Evolutionary conservation across 2,797 vertebrate genomes (phyloP).

Genomic region (Myiotriccus ornatus): DNA sequence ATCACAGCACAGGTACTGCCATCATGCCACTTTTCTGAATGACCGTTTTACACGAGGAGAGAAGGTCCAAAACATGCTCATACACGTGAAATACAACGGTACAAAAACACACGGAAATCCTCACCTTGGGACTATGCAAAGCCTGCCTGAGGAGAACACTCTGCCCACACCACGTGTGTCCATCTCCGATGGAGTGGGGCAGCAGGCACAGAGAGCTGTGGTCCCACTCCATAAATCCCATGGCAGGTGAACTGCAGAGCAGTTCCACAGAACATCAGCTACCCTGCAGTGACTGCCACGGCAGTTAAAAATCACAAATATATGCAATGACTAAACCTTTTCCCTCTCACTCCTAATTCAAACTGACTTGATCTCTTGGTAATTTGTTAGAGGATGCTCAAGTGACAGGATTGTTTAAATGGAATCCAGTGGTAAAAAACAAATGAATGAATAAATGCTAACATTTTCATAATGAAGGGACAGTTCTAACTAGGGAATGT

Average conservation of each 20-base stretch:
- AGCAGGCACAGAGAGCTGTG: neutral
- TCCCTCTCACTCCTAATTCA: neutral
- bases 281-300: neutral
- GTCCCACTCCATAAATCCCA: neutral
- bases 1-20: neutral
- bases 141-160: neutral
- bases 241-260: neutral
- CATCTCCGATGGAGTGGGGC: fast-evolving
- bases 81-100: fast-evolving
- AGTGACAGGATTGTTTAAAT: neutral
- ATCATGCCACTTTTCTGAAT: neutral
- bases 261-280: neutral
- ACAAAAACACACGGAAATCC: neutral
- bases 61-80: neutral
- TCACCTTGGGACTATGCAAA: fast-evolving
- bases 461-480: neutral
- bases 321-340: neutral
- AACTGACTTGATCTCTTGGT: neutral
- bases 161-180: fast-evolving
- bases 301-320: neutral
- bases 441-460: neutral
- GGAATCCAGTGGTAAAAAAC: neutral
- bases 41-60: neutral
- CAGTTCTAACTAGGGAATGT: neutral
- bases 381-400: neutral